Evolutionary conservation across 2,113 vertebrate genomes (phyloP).

Genomic region (Excalfactoria chinensis): DNA sequence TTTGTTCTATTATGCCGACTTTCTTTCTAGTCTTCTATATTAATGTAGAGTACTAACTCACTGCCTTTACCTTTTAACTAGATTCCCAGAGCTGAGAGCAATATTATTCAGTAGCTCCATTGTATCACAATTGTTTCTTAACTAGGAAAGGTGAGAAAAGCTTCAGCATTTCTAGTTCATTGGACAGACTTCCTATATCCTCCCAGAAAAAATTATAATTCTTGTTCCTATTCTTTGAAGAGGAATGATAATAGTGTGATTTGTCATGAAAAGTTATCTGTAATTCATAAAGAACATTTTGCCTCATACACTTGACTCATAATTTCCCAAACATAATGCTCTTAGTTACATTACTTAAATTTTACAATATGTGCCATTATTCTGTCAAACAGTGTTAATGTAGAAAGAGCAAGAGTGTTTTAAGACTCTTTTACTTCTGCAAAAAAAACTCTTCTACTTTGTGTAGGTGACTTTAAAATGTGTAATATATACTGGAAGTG

Average conservation of each 20-base stretch:
- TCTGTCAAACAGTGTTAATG: not conserved
- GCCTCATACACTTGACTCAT: accelerated
- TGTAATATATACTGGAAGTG: not conserved
- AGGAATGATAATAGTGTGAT: not conserved
- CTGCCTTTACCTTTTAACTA: not conserved
- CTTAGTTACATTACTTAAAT: not conserved
- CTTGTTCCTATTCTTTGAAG: not conserved
- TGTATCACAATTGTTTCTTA: not conserved
- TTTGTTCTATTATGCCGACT: not conserved
- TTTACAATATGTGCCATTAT: not conserved
- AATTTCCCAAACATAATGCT: not conserved
- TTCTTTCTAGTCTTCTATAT: not conserved
- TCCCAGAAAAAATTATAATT: not conserved
- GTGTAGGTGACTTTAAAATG: not conserved
- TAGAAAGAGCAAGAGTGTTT: not conserved
- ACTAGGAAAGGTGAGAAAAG: not conserved
- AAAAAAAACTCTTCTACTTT: not conserved
- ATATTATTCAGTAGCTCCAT: not conserved
- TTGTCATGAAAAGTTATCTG: not conserved
- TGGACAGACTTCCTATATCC: not conserved
- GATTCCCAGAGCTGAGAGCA: not conserved
- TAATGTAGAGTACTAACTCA: not conserved
- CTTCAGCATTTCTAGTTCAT: not conserved
- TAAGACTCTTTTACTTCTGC: not conserved
- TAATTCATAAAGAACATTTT: not conserved